Evolutionary conservation across 2,797 vertebrate genomes (phyloP).

Genomic region (Sarcoramphus papa): DNA sequence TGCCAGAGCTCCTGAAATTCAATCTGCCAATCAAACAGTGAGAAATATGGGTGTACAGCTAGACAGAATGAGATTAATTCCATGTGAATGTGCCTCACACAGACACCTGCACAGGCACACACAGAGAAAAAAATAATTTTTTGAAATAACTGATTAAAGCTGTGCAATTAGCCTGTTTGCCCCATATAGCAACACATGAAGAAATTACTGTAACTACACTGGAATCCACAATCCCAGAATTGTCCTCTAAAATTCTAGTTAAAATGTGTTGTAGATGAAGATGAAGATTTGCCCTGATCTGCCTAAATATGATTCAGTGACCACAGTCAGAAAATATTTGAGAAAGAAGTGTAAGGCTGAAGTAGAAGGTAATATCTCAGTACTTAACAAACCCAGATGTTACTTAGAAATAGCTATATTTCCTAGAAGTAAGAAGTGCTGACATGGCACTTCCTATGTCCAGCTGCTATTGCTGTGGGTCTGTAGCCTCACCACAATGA

Average conservation of each 20-base stretch:
- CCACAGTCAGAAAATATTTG: background rate
- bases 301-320: background rate
- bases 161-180: background rate
- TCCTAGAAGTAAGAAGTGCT: background rate
- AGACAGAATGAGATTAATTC: background rate
- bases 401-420: background rate
- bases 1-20: background rate
- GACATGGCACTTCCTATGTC: background rate
- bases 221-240: background rate
- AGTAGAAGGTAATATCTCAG: background rate
- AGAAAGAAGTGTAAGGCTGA: background rate
- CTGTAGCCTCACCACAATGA: background rate
- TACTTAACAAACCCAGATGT: background rate
- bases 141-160: background rate
- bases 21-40: background rate
- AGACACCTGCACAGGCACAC: background rate
- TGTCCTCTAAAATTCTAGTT: background rate
- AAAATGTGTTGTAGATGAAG: background rate
- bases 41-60: background rate
- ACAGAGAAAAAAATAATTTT: background rate
- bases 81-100: background rate
- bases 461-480: background rate
- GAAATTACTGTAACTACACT: background rate
- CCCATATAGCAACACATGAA: background rate
- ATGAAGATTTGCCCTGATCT: background rate